Conservation (phyloP, 2,888 invertebrate species). For the Acanthosepion lycidas region DNA sequence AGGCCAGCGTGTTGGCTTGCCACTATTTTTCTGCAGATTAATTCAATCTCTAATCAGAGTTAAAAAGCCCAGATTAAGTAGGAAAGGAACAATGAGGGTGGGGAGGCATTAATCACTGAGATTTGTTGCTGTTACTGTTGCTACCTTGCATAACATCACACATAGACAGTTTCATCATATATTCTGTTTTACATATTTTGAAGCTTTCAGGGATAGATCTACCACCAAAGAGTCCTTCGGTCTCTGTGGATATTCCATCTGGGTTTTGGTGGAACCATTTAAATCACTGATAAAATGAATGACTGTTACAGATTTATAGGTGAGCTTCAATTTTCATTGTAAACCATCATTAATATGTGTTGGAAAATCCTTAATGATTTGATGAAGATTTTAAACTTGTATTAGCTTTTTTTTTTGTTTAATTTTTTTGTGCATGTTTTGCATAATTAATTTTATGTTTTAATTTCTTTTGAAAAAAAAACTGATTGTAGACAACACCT, state of each 20-base stretch:
- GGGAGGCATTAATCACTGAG: background rate
- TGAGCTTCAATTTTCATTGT: background rate
- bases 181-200: background rate
- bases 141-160: background rate
- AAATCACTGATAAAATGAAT: background rate
- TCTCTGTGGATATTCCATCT: background rate
- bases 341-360: background rate
- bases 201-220: background rate
- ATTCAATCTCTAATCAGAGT: background rate
- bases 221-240: background rate
- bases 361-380: no score
- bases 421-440: no score
- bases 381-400: no score
- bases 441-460: no score
- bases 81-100: background rate
- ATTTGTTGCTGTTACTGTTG: background rate
- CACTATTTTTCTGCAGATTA: background rate
- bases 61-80: background rate
- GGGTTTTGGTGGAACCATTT: background rate
- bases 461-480: no score
- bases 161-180: background rate
- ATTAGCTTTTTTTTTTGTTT: no score
- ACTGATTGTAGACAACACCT: no score
- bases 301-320: conserved; percentile 33
- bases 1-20: background rate